Conservation (phyloP, 2,797 vertebrate species). For the Coccyzus lansbergi region DNA sequence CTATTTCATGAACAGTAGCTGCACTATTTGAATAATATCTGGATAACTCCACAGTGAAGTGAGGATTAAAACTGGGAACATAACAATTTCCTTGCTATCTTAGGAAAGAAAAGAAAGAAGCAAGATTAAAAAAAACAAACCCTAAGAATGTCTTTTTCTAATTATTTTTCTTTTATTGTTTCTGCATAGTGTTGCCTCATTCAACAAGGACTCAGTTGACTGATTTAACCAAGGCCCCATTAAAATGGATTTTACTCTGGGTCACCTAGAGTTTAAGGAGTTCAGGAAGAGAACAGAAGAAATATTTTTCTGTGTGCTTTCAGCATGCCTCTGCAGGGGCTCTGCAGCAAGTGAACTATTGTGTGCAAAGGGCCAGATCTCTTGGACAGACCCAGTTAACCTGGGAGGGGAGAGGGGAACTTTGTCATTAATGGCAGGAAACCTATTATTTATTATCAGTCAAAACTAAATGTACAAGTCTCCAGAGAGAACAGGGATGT, state of each 20-base stretch:
- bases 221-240: not conserved
- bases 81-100: not conserved
- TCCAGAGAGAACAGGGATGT: not conserved
- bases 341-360: slow-evolving; percentile 4
- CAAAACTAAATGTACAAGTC: not conserved
- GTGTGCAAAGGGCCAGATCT: not conserved
- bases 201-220: slow-evolving; percentile 21
- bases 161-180: not conserved
- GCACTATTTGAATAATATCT: not conserved
- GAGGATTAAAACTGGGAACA: not conserved
- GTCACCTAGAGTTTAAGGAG: slow-evolving; percentile 55
- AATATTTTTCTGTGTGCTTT: slow-evolving; percentile 36
- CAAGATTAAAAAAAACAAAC: not conserved
- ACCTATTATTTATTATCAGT: slow-evolving; percentile 30
- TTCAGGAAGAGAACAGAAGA: slow-evolving; percentile 45
- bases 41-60: not conserved
- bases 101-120: not conserved
- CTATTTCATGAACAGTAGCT: not conserved
- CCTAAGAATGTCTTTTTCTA: not conserved
- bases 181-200: not conserved
- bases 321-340: not conserved
- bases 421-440: slow-evolving; percentile 3
- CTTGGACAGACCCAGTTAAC: not conserved
- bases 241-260: slow-evolving; percentile 49
- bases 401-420: not conserved